Percentiles rank a stretch among this genome's conserved stretches.
phyloP scores from a whole-genome alignment of 2,113 vertebrate species.

The Alouatta palliata region DNA sequence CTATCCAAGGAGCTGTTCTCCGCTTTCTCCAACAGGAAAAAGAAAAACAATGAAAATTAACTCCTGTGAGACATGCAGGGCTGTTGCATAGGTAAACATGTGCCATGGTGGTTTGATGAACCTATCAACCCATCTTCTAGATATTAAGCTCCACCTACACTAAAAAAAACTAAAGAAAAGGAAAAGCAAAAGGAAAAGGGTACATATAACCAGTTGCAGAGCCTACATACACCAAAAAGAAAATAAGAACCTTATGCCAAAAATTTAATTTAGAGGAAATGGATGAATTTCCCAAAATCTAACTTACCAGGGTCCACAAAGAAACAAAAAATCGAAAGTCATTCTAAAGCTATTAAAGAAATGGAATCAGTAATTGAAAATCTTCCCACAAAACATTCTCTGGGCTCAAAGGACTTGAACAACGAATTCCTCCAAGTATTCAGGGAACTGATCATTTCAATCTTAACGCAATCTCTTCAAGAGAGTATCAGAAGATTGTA shows the following conservation, averaged over 20 bases:
- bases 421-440: background rate
- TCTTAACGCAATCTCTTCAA: constrained; percentile 20
- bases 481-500: background rate
- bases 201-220: background rate
- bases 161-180: no score
- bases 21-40: background rate
- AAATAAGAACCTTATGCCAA: background rate
- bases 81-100: no score
- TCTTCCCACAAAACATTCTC: background rate
- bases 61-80: no score
- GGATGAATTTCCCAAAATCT: background rate
- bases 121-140: no score
- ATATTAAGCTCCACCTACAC: no score
- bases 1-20: background rate
- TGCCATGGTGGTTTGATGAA: no score
- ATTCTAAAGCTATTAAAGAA: background rate
- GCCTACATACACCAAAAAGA: background rate
- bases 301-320: background rate
- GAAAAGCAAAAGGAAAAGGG: background rate
- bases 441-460: background rate
- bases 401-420: background rate
- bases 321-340: background rate
- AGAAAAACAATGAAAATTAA: background rate
- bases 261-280: background rate
- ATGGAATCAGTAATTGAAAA: constrained; percentile 21